Evolutionary conservation across 37 sponge, comb jelly and placozoan genomes (phyloP).

Genomic region (Corticium candelabrum): DNA sequence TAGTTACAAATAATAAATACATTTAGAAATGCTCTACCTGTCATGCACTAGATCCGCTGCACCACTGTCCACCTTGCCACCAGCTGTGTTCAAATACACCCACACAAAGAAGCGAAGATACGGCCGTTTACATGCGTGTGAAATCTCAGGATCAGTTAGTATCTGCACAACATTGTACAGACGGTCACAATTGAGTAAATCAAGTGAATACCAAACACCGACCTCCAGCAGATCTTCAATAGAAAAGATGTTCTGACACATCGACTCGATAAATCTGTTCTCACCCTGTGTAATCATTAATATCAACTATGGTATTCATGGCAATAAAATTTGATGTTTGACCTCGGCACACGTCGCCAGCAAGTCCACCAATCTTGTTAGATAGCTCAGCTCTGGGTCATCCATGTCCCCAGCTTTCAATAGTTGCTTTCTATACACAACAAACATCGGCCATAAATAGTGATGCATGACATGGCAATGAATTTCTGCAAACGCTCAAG

Average conservation of each 20-base stretch:
- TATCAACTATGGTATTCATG: neutral
- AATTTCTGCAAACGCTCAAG: too few relatives aligned
- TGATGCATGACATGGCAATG: too few relatives aligned
- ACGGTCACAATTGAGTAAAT: neutral
- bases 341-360: slow-evolving; percentile 61
- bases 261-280: slow-evolving; percentile 55
- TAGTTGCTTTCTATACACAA: neutral
- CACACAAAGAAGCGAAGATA: slow-evolving; percentile 56
- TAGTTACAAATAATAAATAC: neutral
- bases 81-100: slow-evolving; percentile 51
- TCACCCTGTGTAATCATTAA: slow-evolving; percentile 25
- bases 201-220: slow-evolving; percentile 6
- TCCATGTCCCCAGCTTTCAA: neutral
- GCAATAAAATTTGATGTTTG: neutral
- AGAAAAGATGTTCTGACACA: slow-evolving; percentile 61
- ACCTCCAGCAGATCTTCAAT: slow-evolving; percentile 35
- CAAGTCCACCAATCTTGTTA: slow-evolving; percentile 43
- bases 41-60: slow-evolving; percentile 17
- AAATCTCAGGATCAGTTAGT: slow-evolving; percentile 11
- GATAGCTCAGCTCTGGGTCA: slow-evolving; percentile 19
- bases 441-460: too few relatives aligned
- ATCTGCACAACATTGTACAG: slow-evolving; percentile 16
- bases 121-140: slow-evolving; percentile 35
- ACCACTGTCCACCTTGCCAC: slow-evolving; percentile 25
- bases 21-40: slow-evolving; percentile 8